Conservation (phyloP, 2,888 invertebrate species). For the Leptura quadrifasciata region DNA sequence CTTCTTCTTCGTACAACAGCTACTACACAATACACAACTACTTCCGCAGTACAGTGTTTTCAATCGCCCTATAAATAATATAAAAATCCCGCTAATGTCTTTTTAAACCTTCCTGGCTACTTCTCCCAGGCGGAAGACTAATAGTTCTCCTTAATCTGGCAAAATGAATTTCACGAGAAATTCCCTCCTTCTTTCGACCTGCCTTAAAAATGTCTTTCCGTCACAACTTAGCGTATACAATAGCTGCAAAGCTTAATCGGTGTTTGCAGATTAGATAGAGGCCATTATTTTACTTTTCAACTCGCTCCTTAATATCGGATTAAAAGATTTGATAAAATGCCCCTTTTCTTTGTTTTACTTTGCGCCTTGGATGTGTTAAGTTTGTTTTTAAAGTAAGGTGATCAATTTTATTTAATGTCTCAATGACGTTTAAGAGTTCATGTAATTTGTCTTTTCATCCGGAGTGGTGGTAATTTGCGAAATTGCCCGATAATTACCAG, state of each 20-base stretch:
- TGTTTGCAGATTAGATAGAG: slow-evolving; percentile 63
- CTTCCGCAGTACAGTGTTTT: no score
- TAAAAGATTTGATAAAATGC: slow-evolving; percentile 41
- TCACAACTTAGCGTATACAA: slow-evolving; percentile 34
- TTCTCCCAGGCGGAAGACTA: slow-evolving; percentile 35
- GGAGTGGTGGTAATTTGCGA: slow-evolving; percentile 22
- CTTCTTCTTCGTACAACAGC: no score
- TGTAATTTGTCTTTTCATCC: slow-evolving; percentile 43
- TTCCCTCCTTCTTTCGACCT: neutral
- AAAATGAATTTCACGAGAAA: slow-evolving; percentile 19
- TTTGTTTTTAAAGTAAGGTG: slow-evolving; percentile 42
- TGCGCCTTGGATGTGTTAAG: slow-evolving; percentile 39
- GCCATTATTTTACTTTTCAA: slow-evolving; percentile 64
- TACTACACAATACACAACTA: no score
- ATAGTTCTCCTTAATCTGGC: slow-evolving; percentile 43
- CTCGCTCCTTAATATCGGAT: slow-evolving; percentile 62
- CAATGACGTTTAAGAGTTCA: slow-evolving; percentile 42
- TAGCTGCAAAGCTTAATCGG: slow-evolving; percentile 60
- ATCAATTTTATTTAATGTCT: slow-evolving; percentile 44
- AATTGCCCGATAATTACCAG: slow-evolving; percentile 27
- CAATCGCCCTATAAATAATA: neutral
- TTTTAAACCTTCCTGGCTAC: slow-evolving; percentile 29
- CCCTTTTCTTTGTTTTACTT: slow-evolving; percentile 39
- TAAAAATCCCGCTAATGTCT: slow-evolving; percentile 14
- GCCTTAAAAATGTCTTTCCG: slow-evolving; percentile 33